Conservation (phyloP, 2,113 vertebrate genomes). For the Seriola aureovittata region DNA sequence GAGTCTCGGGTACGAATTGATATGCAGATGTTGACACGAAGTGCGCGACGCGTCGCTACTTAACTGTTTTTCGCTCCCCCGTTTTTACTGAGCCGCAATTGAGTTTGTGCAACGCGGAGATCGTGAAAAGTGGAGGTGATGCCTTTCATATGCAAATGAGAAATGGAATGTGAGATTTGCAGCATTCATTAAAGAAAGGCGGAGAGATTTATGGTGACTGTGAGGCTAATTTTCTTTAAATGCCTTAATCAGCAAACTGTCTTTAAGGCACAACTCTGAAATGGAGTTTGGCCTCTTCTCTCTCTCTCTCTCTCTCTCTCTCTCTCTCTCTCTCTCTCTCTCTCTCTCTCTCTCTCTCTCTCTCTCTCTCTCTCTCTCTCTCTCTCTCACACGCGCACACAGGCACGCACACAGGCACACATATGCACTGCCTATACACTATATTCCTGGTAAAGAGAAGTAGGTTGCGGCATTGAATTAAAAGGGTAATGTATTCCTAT, state of each 20-base stretch:
- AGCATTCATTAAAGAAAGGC: slow-evolving; percentile 65
- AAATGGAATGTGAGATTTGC: slow-evolving; percentile 58
- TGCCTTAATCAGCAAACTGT: slow-evolving; percentile 70
- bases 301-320: no score
- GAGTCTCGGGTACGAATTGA: slow-evolving; percentile 27
- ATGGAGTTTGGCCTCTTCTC: slow-evolving; percentile 29
- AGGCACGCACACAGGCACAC: background rate
- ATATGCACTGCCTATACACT: background rate
- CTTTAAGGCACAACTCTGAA: slow-evolving; percentile 51
- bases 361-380: no score
- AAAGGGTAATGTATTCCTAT: slow-evolving; percentile 26
- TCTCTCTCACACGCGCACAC: no score
- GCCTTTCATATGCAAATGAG: slow-evolving; percentile 73
- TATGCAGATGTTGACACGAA: slow-evolving; percentile 58
- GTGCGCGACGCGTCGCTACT: slow-evolving; percentile 10
- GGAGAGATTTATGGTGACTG: slow-evolving; percentile 61
- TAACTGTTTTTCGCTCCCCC: slow-evolving; percentile 43
- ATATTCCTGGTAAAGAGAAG: background rate
- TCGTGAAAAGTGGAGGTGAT: slow-evolving; percentile 62
- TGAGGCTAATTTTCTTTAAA: slow-evolving; percentile 70
- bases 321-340: no score
- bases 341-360: no score
- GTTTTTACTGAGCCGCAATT: slow-evolving; percentile 56
- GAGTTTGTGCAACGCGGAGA: slow-evolving; percentile 31
- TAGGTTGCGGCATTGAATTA: slow-evolving; percentile 32